These are phyloP conservation scores for Chroicocephalus ridibundus DNA, from an alignment of 2,113 vertebrate genomes.

Conservation along the genomic window DNA sequence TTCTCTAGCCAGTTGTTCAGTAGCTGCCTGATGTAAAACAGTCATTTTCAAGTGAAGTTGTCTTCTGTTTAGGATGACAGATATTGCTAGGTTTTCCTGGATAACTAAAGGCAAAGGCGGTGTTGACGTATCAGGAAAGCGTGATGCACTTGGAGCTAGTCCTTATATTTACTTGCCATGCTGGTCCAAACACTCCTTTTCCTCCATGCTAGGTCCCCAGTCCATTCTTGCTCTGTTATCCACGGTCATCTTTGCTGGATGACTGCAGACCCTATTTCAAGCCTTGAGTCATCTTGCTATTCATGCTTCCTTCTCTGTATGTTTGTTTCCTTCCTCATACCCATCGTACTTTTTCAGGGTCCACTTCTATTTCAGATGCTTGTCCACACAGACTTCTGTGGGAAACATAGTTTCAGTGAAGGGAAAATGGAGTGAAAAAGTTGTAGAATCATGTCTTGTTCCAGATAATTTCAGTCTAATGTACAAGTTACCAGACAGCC, in stretches of 20 bases:
- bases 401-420: background rate
- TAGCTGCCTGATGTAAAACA: background rate
- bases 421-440: background rate
- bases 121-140: rapidly evolving
- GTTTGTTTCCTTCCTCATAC: background rate
- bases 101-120: background rate
- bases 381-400: background rate
- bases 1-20: background rate
- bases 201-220: background rate
- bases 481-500: background rate
- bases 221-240: background rate
- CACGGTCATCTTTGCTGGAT: background rate
- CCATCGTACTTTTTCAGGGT: background rate
- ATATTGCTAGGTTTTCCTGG: background rate
- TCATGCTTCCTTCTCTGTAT: background rate
- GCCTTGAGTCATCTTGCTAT: background rate
- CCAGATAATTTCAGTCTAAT: background rate
- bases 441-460: background rate
- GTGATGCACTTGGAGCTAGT: background rate
- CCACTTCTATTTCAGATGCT: background rate
- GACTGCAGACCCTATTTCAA: background rate
- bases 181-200: background rate
- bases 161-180: background rate
- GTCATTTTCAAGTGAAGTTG: background rate
- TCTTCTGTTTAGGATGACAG: background rate